A percentile compares a stretch with the other conserved stretches of the same genome.
Evolutionary conservation across 35 echinoderm and acorn worm species (phyloP).

Genomic region (Hemicentrotus pulcherrimus): DNA sequence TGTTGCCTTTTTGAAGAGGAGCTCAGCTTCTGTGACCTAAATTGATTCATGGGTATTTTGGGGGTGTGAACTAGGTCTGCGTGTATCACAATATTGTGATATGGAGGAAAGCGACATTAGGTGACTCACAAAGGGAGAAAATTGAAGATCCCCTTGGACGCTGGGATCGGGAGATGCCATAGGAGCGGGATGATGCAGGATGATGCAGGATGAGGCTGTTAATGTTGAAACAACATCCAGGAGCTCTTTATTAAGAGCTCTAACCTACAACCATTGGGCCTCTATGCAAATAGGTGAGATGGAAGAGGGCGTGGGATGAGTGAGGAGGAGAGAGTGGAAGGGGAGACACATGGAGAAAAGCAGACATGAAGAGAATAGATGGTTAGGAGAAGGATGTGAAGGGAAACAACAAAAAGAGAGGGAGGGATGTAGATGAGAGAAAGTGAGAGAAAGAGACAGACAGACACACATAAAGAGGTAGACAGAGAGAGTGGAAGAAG

Average conservation of each 20-base stretch:
- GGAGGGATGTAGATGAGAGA: not conserved
- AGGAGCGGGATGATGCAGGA: not conserved
- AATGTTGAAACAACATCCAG: slow-evolving; percentile 18
- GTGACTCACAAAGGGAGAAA: not conserved
- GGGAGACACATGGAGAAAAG: not conserved
- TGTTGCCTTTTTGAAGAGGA: too few species aligned
- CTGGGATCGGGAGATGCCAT: not conserved
- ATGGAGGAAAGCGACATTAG: not conserved
- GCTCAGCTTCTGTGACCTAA: not conserved
- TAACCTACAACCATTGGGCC: not conserved
- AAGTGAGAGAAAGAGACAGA: not conserved
- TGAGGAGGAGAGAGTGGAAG: not conserved
- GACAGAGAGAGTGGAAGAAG: too few species aligned
- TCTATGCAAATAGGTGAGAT: not conserved
- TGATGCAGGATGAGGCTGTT: slow-evolving; percentile 7
- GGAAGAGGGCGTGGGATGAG: not conserved
- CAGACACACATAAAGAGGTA: too few species aligned
- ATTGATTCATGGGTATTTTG: too few species aligned
- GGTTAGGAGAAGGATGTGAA: too few species aligned
- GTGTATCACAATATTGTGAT: slow-evolving; percentile 12
- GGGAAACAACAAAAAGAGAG: not conserved
- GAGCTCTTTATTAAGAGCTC: not conserved
- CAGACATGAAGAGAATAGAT: too few species aligned
- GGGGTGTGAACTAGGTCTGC: not conserved
- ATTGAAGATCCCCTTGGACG: not conserved